Evolutionary conservation across 2,113 vertebrate genomes (phyloP), one percentile per base, ranked within the genome.

Genomic region (Dolichotis patagonum): DNA sequence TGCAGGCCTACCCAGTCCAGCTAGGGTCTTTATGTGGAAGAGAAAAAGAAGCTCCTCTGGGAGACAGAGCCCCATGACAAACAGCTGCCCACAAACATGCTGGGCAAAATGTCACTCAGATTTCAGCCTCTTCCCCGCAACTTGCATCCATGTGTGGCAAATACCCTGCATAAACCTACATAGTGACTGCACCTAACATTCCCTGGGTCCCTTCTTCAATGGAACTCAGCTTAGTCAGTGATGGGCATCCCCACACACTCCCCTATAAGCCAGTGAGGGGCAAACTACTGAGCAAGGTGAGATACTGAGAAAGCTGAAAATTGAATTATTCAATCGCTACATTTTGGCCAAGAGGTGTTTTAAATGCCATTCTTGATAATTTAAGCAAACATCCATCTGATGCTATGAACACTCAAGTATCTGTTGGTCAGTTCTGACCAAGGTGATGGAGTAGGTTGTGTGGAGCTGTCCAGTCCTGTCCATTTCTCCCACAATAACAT

Each of bases 291-390:
- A n/a, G 43, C 43, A 69, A 52, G 46, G 58, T 26, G 17, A 92
- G 67, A 43, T 28, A 30, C 38, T 0, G 10, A 58, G 52, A 83
- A 7, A 83, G 56, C 56, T 56, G 9, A 38, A 88, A 78, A 78
- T 1, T 35, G 41, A 75, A 85, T 58, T n/a, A 78, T 46, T n/a
- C 30, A 35, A n/a, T 49, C 84, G 89, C 49, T 86, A 81, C 58
- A 88, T 75, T 67, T 96, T 73, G 82, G 65, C 56, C 85, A 85
- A 90, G 46, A 41, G 75, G 11, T 65, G 20, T 83, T 92, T 90
- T 65, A 94, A 93, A 58, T 49, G 63, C 49, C 80, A 24, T 65
- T 69, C 41, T 77, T 95, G 8, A 56, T 77, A 38, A 84, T 60
- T 38, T 56, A 91, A 85, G 96, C 38, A 69, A 54, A 56, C 28